Conservation (phyloP, 2,113 vertebrate genomes). For the Struthidea cinerea region DNA sequence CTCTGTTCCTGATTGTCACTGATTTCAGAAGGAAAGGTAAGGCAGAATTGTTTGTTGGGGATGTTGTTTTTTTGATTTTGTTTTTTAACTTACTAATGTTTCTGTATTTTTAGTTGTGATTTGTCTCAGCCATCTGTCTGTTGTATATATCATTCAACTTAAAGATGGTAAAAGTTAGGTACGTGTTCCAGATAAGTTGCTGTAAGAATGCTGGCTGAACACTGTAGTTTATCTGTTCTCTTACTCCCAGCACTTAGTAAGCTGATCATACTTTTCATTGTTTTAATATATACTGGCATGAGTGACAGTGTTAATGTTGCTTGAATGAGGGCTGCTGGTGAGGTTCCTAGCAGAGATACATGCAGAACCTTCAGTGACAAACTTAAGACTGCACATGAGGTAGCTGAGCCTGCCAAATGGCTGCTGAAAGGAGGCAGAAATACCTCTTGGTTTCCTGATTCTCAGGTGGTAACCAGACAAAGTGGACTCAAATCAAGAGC, state of each 20-base stretch:
- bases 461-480: not conserved
- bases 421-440: not conserved
- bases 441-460: not conserved
- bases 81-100: not conserved
- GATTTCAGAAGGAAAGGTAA: slow-evolving; percentile 1
- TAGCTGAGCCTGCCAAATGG: not conserved
- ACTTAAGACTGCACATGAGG: not conserved
- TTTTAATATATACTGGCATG: not conserved
- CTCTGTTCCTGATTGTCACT: not conserved
- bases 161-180: not conserved
- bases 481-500: not conserved
- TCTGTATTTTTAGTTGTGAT: not conserved
- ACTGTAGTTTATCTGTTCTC: not conserved
- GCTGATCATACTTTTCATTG: not conserved
- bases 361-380: not conserved
- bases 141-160: not conserved
- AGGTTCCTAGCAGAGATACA: not conserved
- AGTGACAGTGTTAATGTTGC: not conserved
- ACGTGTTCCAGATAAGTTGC: not conserved
- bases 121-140: not conserved
- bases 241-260: not conserved
- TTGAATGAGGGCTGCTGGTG: not conserved
- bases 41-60: not conserved
- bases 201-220: not conserved
- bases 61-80: not conserved